Conservation (phyloP, 1,140 invertebrate genomes). For the Pseudobourletiella spinata region DNA sequence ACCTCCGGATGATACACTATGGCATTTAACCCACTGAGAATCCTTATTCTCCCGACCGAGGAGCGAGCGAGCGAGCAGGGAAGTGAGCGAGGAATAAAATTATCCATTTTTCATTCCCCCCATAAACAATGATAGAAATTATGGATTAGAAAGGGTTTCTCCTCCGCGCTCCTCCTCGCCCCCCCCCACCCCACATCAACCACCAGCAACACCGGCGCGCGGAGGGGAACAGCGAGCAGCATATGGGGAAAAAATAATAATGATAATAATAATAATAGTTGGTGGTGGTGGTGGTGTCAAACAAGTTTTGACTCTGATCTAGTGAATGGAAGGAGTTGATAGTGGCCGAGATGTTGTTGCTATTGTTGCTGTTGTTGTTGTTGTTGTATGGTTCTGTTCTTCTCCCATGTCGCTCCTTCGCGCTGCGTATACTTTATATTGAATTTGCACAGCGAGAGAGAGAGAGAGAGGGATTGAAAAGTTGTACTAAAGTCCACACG, state of each 20-base stretch:
- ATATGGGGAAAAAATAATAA: background rate
- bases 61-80: background rate
- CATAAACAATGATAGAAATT: constrained; percentile 5
- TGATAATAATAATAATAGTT: background rate
- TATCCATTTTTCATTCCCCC: background rate
- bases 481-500: background rate
- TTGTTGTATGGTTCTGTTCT: too few species aligned
- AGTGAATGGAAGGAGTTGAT: background rate
- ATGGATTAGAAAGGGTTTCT: background rate
- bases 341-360: background rate
- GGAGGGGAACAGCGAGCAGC: background rate
- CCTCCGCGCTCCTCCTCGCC: background rate
- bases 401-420: too few species aligned
- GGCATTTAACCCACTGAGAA: too few species aligned
- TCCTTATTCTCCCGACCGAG: too few species aligned
- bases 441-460: background rate
- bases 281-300: background rate
- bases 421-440: too few species aligned
- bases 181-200: background rate
- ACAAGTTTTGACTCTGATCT: background rate
- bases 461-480: background rate
- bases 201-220: background rate
- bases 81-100: background rate
- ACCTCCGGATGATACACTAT: too few species aligned
- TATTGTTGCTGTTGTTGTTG: too few species aligned